Evolutionary conservation across 2,797 vertebrate species (phyloP), one percentile per base, ranked within the genome.

Genomic region (Epinephelus malabaricus): DNA sequence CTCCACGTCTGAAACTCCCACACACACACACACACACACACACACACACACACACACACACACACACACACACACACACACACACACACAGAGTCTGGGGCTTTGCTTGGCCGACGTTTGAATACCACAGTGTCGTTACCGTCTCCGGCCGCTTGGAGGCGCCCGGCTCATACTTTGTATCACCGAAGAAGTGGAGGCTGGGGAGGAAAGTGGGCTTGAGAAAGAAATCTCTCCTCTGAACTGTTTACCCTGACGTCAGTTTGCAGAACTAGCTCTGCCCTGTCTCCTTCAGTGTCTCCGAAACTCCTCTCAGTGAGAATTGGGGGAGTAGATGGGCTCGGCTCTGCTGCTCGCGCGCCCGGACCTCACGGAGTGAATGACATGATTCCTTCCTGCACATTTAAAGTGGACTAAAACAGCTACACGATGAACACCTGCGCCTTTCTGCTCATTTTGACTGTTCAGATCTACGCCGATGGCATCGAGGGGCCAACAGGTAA

Each of bases 401-500:
- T 84, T 82, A 89, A 95, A 95, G 92, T 94, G 96, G 96, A 96
- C 93, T 96, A 95, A 95, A 91, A 90, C 84, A 77, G 76, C 87
- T 49, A 45, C 80, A 89, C 85, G 75, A 96, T 96, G 96, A 96
- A 96, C 94, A 95, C 95, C 94, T 96, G 94, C 90, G 95, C 94
- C 69, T 93, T 96, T 82, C 90, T 96, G 60, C 63, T 96, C 83
- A 92, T 96, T 83, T 91, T 96, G 91, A 90, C 94, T 56, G 94
- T 91, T 70, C 95, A 95, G 77, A 95, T 96, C 86, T 95, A 95
- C 95, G 95, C 95, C 86, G 96, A 96, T 87, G 95, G 95, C 84
- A 95, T 95, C 19, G 96, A 96, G 81, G 95, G 94, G 84, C 96
- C 96, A 94, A 96, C 96, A 96, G 96, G 96, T 96, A 96, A 95